phyloP scores from a whole-genome alignment of 2,113 vertebrate species.

The Myanophis thanlyinensis region DNA sequence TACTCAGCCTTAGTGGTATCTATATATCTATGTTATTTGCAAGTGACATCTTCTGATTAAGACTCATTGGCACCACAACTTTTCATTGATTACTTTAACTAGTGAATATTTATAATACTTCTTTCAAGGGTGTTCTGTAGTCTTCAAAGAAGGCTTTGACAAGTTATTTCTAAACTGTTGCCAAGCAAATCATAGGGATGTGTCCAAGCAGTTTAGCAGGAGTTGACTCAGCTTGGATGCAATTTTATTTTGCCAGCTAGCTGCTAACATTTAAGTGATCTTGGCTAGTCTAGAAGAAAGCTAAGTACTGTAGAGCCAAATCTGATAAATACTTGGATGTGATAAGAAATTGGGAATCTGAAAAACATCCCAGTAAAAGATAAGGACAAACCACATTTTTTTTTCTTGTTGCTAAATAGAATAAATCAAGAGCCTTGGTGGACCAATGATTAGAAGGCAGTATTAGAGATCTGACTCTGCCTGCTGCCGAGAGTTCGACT shows the following conservation, averaged over 20 bases:
- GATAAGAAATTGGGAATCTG: neutral
- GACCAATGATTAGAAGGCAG: no score
- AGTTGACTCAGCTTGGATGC: neutral
- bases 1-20: neutral
- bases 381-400: neutral
- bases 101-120: neutral
- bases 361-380: neutral
- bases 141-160: neutral
- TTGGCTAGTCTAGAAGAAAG: neutral
- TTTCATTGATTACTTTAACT: neutral
- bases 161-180: neutral
- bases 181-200: neutral
- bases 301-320: neutral
- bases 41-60: neutral
- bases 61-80: neutral
- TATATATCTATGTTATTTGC: no score
- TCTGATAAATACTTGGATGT: neutral
- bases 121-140: neutral
- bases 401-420: neutral
- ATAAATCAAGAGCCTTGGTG: neutral
- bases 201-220: neutral
- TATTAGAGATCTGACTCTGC: no score
- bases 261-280: neutral
- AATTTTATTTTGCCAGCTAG: neutral
- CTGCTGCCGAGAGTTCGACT: no score